Percentiles rank a stretch among this genome's conserved stretches.
These are phyloP conservation scores for Pseudonaja textilis DNA, from an alignment of 2,113 vertebrate genomes.

Conservation along the genomic window DNA sequence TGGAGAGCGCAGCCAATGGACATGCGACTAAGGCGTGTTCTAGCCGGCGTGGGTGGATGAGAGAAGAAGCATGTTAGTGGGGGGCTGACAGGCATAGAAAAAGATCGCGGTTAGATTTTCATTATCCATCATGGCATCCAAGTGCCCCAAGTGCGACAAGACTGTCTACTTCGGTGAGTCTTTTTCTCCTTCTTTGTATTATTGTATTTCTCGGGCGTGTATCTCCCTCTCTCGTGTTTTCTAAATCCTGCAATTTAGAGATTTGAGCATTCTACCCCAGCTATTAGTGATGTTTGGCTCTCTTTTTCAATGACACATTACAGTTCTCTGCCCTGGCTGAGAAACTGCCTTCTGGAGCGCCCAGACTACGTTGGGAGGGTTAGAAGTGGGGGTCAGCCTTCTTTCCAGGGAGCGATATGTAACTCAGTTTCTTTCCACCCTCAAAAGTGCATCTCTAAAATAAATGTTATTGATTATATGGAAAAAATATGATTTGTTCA, in stretches of 20 bases:
- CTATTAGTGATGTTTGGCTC: not conserved
- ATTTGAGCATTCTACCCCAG: no score
- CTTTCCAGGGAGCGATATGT: not conserved
- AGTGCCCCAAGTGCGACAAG: conserved; percentile 94
- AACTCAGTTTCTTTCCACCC: not conserved
- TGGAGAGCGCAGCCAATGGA: conserved; percentile 50
- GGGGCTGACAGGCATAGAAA: not conserved
- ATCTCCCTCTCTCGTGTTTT: not conserved
- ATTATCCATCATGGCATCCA: conserved; percentile 81
- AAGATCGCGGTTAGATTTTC: not conserved
- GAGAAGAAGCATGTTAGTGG: not conserved
- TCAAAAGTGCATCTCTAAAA: not conserved
- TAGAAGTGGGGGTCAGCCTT: not conserved
- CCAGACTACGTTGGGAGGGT: not conserved
- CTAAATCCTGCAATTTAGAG: not conserved
- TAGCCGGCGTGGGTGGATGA: conserved; percentile 11
- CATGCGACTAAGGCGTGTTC: conserved; percentile 29
- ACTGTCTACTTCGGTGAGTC: conserved; percentile 93
- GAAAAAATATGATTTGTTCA: not conserved
- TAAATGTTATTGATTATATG: no score
- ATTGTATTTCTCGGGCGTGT: not conserved
- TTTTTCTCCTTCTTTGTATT: not conserved
- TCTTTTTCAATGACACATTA: not conserved
- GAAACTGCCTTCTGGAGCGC: not conserved
- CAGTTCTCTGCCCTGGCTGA: not conserved